phyloP scores from a whole-genome alignment of 2,888 invertebrate genomes.

The Trachelus tabidus region DNA sequence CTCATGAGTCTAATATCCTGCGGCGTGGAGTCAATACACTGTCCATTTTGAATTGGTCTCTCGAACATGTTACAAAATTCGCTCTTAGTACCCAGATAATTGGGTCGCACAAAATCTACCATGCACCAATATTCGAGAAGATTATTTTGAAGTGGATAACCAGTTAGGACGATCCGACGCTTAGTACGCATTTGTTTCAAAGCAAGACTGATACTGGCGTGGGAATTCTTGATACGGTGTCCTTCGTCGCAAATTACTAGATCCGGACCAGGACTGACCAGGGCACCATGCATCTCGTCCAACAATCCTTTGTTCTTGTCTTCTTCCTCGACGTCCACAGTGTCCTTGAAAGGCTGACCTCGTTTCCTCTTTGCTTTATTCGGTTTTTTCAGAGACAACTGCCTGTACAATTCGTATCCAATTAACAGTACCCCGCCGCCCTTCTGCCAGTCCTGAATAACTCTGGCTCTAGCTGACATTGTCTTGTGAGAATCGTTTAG shows the following conservation, averaged over 20 bases:
- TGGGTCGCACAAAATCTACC: conserved; percentile 98
- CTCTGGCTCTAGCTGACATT: conserved; percentile 86
- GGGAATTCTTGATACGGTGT: conserved; percentile 97
- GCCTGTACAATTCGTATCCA: conserved; percentile 96
- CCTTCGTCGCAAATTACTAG: conserved; percentile 96
- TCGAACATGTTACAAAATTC: conserved; percentile 99
- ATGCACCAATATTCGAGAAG: conserved; percentile 97
- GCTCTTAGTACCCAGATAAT: conserved; percentile 95
- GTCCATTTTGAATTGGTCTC: conserved; percentile 97
- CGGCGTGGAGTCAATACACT: conserved; percentile 96
- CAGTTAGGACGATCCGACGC: conserved; percentile 94
- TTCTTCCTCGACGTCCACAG: conserved; percentile 70
- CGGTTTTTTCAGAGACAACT: conserved; percentile 83
- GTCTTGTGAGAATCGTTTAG: conserved; percentile 96
- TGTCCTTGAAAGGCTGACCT: conserved; percentile 66
- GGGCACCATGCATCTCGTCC: conserved; percentile 85
- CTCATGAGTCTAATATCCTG: conserved; percentile 94
- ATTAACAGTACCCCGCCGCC: conserved; percentile 94
- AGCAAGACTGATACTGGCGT: conserved; percentile 95
- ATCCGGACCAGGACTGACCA: conserved; percentile 93
- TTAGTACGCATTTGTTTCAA: conserved; percentile 95
- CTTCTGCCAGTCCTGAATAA: conserved; percentile 86
- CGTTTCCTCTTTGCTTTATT: conserved; percentile 72
- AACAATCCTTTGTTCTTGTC: conserved; percentile 79
- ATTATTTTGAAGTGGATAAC: conserved; percentile 98